Conservation (phyloP, 2,113 vertebrate species). For the Fregetta grallaria region DNA sequence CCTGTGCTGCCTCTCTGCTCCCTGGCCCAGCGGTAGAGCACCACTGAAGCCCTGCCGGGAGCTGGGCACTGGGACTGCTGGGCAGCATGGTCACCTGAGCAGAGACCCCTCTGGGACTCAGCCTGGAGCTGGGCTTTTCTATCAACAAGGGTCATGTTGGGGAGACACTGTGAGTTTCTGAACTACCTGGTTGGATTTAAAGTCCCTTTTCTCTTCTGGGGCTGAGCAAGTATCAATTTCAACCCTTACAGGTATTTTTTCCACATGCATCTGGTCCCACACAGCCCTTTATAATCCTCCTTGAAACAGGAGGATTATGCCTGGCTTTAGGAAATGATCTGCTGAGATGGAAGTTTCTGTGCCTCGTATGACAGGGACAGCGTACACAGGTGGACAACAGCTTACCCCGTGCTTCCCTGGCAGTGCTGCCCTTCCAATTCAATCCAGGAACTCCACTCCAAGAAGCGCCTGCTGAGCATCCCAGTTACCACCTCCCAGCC, state of each 20-base stretch:
- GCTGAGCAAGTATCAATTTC: not conserved
- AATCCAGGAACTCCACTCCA: not conserved
- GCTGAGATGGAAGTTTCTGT: not conserved
- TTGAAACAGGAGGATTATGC: not conserved
- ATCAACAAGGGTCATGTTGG: too few species aligned
- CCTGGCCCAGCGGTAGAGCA: rapidly evolving
- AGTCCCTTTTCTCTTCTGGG: not conserved
- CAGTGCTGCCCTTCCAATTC: not conserved
- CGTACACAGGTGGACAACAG: rapidly evolving
- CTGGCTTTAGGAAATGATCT: not conserved
- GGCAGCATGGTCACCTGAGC: not conserved
- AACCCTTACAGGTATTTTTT: not conserved
- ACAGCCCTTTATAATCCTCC: not conserved
- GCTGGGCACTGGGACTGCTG: not conserved
- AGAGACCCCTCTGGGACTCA: not conserved
- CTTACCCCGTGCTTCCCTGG: not conserved
- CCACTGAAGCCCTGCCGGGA: not conserved
- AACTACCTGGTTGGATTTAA: not conserved
- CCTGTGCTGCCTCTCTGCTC: rapidly evolving
- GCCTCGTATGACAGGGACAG: too few species aligned
- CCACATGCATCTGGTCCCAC: not conserved
- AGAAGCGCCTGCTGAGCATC: not conserved
- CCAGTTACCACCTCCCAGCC: not conserved
- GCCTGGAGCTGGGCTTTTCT: not conserved
- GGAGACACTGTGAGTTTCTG: not conserved